Evolutionary conservation across 2,888 invertebrate genomes (phyloP).

Genomic region (Epistrophe grossulariae): DNA sequence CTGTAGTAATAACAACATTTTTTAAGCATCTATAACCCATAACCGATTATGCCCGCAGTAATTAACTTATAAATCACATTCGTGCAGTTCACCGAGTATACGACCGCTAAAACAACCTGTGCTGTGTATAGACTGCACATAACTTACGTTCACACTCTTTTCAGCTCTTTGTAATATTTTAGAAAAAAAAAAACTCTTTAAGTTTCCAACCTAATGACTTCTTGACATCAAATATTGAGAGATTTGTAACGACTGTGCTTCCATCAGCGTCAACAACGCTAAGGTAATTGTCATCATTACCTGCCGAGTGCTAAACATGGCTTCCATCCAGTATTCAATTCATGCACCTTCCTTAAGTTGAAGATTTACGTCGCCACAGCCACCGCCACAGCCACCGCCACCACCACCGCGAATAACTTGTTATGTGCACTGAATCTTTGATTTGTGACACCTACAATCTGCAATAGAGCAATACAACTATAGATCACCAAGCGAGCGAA

Average conservation of each 20-base stretch:
- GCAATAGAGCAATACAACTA: conserved; percentile 41
- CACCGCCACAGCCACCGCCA: neutral
- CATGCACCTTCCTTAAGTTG: conserved; percentile 40
- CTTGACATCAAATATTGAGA: conserved; percentile 74
- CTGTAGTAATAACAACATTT: conserved; percentile 37
- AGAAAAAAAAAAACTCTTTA: conserved; percentile 6
- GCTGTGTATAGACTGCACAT: conserved; percentile 42
- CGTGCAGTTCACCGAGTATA: conserved; percentile 34
- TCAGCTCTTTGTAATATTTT: neutral
- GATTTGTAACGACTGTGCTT: conserved; percentile 66
- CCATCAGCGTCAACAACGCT: conserved; percentile 70
- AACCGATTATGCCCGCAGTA: conserved; percentile 66
- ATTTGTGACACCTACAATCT: conserved; percentile 72
- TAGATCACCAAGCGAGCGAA: conserved; percentile 43
- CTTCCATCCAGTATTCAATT: conserved; percentile 43
- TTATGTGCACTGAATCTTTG: conserved; percentile 64
- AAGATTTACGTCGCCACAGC: conserved; percentile 22
- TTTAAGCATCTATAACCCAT: conserved; percentile 57
- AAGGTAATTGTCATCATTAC: conserved; percentile 70
- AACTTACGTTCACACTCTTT: conserved; percentile 62
- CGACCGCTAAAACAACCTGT: conserved; percentile 3
- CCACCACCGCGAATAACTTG: neutral
- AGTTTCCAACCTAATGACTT: conserved; percentile 71
- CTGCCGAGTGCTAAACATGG: conserved; percentile 52
- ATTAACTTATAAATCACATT: conserved; percentile 70